Evolutionary conservation across 2,797 vertebrate genomes (phyloP).

Genomic region (Masticophis lateralis): DNA sequence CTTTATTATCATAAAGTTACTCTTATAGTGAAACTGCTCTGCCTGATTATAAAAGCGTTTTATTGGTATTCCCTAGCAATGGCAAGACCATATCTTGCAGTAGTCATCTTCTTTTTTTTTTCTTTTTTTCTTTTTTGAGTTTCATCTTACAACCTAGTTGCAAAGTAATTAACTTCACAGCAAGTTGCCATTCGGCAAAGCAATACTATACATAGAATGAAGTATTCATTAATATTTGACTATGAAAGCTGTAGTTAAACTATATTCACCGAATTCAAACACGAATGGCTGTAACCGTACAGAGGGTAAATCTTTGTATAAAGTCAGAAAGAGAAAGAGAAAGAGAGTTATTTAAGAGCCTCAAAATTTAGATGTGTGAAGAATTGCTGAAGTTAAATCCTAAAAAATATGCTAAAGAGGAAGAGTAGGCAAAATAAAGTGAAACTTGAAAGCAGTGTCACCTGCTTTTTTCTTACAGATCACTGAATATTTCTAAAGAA

Average conservation of each 20-base stretch:
- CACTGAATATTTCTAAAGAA: slow-evolving; percentile 28
- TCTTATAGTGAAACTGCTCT: slow-evolving; percentile 48
- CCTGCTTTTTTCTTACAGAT: not conserved
- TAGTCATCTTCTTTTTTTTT: not conserved
- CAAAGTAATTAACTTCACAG: slow-evolving; percentile 69
- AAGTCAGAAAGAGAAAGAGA: not conserved
- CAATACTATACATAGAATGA: slow-evolving; percentile 55
- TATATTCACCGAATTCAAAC: slow-evolving; percentile 46
- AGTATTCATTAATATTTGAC: slow-evolving; percentile 67
- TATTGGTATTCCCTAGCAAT: slow-evolving; percentile 50
- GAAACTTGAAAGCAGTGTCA: not conserved
- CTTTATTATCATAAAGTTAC: not conserved
- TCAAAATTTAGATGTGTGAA: not conserved
- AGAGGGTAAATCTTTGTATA: not conserved
- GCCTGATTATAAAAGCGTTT: slow-evolving; percentile 49
- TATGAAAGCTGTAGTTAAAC: slow-evolving; percentile 60
- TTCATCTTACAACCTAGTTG: slow-evolving; percentile 51
- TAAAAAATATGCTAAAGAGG: not conserved
- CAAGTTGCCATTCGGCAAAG: slow-evolving; percentile 58
- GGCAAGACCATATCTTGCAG: slow-evolving; percentile 56
- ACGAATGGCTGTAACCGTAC: slow-evolving; percentile 33
- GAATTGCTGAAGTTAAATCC: slow-evolving; percentile 7
- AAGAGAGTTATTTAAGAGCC: not conserved
- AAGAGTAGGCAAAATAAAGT: accelerated
- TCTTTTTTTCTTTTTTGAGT: slow-evolving; percentile 31